These are phyloP conservation scores for Sebastes kiyomatsui DNA, from an alignment of 2,797 vertebrate genomes.

Conservation along the genomic window DNA sequence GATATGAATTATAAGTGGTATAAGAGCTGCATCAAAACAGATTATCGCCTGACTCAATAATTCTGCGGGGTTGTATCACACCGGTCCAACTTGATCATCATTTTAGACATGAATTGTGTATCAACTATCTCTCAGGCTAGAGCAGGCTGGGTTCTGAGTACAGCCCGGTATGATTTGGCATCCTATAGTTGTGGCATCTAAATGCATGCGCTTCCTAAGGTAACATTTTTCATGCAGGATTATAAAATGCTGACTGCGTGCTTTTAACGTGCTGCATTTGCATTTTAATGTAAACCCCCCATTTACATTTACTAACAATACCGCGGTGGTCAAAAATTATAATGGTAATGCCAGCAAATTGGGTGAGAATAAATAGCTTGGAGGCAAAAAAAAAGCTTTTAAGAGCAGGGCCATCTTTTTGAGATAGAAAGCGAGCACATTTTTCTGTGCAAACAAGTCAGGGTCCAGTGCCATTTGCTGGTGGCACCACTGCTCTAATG, in stretches of 20 bases:
- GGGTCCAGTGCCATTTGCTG: slow-evolving; percentile 60
- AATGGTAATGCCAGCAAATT: slow-evolving; percentile 58
- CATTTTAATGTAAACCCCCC: slow-evolving; percentile 67
- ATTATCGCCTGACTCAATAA: slow-evolving; percentile 58
- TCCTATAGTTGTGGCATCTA: slow-evolving; percentile 38
- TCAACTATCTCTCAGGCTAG: slow-evolving; percentile 38
- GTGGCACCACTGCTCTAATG: slow-evolving; percentile 59
- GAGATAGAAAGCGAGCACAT: slow-evolving; percentile 39
- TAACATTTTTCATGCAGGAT: slow-evolving; percentile 71
- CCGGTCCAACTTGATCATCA: slow-evolving; percentile 47
- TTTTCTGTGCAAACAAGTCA: slow-evolving; percentile 64
- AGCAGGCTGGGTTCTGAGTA: not conserved
- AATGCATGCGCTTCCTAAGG: slow-evolving; percentile 28
- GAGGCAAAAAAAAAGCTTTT: slow-evolving; percentile 2
- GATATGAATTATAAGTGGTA: slow-evolving; percentile 51
- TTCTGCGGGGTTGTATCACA: slow-evolving; percentile 49
- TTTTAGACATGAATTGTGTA: slow-evolving; percentile 51
- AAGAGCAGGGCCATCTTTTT: slow-evolving; percentile 15
- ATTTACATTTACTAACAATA: slow-evolving; percentile 76
- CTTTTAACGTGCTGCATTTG: slow-evolving; percentile 61
- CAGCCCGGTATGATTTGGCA: slow-evolving; percentile 34
- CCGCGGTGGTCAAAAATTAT: slow-evolving; percentile 61
- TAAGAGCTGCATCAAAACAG: slow-evolving; percentile 54
- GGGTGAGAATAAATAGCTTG: slow-evolving; percentile 51
- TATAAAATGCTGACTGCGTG: slow-evolving; percentile 69